Evolutionary conservation across 2,113 vertebrate genomes (phyloP), one percentile per base, ranked within the genome.

Genomic region (Chauna torquata): DNA sequence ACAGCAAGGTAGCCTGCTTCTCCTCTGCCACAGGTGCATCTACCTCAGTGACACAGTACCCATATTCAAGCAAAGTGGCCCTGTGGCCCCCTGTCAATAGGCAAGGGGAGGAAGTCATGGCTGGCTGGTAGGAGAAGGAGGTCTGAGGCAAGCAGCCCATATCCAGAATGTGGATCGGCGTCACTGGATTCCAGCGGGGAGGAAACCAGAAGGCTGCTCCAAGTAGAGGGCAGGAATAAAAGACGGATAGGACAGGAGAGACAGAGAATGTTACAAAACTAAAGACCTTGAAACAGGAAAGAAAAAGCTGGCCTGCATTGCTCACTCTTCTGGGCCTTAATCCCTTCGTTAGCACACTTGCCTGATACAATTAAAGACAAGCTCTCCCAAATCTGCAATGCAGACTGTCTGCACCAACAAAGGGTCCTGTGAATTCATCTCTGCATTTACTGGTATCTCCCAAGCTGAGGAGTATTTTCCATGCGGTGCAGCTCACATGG

Each of bases 401-500:
- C 95, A 87, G 96, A 66, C n/a, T 30, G 1, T 19, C 95, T 91
- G 92, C 74, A 3, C 74, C 87, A 84, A 4, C 42, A 5, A 52
- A 66, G 84, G 74, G 89, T 58, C 90, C 47, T 24, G 38, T 6
- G 61, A 38, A 50, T 32, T 30, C 85, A 12, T 16, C 77, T 45
- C 90, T 38, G n/a, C 70, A 14, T 57, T 59, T 22, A 8, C 34
- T 2, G 22, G 22, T 6, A 7, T 0, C 23, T 62, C 82, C 80
- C 1, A 16, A 62, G 25, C 40, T 7, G 25, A 52, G 76, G 45
- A 86, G 80, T 68, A 12, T 18, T 62, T 25, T 70, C 50, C 38
- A 2, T 0, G 1, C 11, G 0, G 3, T 17, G 36, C 50, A 45
- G 42, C 38, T 44, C 77, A n/a, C 1, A 0, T 1, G 44, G 74